A percentile compares a stretch with the other conserved stretches of the same genome.
phyloP scores from a whole-genome alignment of 1,140 invertebrate species.

The Nasonia longicornis region DNA sequence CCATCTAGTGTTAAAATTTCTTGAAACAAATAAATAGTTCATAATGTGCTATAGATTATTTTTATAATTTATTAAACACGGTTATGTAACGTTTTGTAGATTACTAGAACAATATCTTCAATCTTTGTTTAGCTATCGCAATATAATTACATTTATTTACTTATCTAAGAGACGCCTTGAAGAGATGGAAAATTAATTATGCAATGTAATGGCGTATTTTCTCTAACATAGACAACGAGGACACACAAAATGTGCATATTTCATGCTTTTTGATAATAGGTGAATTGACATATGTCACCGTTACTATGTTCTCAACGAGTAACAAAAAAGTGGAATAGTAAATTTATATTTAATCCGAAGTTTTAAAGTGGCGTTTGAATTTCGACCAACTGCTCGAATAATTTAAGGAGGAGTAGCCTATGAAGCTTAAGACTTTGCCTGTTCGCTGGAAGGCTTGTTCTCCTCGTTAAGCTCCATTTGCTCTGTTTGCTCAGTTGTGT shows the following conservation, averaged over 20 bases:
- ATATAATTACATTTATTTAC: slow-evolving; percentile 40
- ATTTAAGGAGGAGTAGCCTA: slow-evolving; percentile 62
- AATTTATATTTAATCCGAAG: slow-evolving; percentile 38
- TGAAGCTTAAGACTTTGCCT: slow-evolving; percentile 66
- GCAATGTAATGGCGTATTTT: slow-evolving; percentile 25
- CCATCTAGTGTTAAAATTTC: not conserved
- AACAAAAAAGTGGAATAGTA: slow-evolving; percentile 37
- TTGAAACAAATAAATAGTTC: slow-evolving; percentile 38
- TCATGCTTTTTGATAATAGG: slow-evolving; percentile 18
- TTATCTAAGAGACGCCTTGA: slow-evolving; percentile 30
- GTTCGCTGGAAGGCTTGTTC: slow-evolving; percentile 65
- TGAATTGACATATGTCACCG: slow-evolving; percentile 24
- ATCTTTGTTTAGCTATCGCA: slow-evolving; percentile 27
- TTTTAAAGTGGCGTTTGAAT: slow-evolving; percentile 40
- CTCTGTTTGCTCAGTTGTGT: slow-evolving; percentile 60
- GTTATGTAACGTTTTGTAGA: slow-evolving; percentile 23
- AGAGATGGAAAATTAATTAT: slow-evolving; percentile 34
- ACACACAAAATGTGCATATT: slow-evolving; percentile 32
- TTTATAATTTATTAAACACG: slow-evolving; percentile 17
- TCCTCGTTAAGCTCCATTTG: slow-evolving; percentile 63
- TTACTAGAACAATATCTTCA: slow-evolving; percentile 22
- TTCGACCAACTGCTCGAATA: slow-evolving; percentile 42
- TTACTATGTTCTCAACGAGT: slow-evolving; percentile 39
- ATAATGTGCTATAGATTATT: slow-evolving; percentile 11
- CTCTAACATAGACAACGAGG: slow-evolving; percentile 34